phyloP scores from a whole-genome alignment of 2,113 vertebrate species.

The Xenus cinereus region DNA sequence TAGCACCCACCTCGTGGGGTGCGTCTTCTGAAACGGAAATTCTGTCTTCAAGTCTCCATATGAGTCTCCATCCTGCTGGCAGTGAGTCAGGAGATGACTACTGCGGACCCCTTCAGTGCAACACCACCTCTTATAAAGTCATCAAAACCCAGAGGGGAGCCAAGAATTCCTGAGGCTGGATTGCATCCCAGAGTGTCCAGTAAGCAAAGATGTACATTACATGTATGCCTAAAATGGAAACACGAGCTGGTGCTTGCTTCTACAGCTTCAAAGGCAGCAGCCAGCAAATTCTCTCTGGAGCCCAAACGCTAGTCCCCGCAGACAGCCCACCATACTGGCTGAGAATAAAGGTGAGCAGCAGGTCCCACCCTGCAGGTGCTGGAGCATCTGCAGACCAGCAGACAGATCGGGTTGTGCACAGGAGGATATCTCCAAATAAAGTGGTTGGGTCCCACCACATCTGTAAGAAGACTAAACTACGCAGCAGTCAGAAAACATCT shows the following conservation, averaged over 20 bases:
- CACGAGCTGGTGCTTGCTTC: neutral
- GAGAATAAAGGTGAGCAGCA: slow-evolving; percentile 13
- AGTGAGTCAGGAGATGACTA: slow-evolving; percentile 10
- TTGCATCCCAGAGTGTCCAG: slow-evolving; percentile 15
- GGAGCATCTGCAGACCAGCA: slow-evolving; percentile 15
- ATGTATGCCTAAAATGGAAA: slow-evolving; percentile 45
- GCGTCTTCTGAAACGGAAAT: neutral
- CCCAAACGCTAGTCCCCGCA: slow-evolving; percentile 11
- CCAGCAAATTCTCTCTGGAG: slow-evolving; percentile 22
- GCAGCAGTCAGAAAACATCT: neutral
- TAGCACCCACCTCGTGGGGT: accelerated
- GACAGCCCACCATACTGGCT: neutral
- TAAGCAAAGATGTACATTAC: slow-evolving; percentile 37
- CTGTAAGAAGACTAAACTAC: neutral
- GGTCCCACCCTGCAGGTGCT: neutral
- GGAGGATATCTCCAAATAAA: neutral
- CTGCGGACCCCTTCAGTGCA: neutral
- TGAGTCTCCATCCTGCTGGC: neutral
- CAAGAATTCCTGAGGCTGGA: slow-evolving; percentile 37
- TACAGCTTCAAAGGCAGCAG: slow-evolving; percentile 32
- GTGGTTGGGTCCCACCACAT: neutral
- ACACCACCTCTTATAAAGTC: slow-evolving; percentile 25
- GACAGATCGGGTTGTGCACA: neutral
- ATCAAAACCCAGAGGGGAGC: slow-evolving; percentile 35
- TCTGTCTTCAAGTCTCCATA: neutral